phyloP scores from a whole-genome alignment of 2,113 vertebrate species.

The Hippocampus mohnikei region DNA sequence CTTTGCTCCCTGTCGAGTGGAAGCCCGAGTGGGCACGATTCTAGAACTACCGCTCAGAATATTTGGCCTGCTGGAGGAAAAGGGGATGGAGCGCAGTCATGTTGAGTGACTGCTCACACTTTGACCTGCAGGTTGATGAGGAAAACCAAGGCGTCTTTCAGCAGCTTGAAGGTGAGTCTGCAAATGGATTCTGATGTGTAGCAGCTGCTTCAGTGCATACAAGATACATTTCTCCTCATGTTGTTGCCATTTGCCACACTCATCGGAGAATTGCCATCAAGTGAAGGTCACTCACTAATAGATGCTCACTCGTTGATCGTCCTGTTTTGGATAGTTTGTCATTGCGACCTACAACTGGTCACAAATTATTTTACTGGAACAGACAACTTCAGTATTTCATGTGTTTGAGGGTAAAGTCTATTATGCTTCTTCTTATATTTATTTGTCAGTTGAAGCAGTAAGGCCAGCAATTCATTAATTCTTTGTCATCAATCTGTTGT shows the following conservation, averaged over 20 bases:
- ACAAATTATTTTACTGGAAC: not conserved
- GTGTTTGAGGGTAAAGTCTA: not conserved
- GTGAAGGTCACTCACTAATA: not conserved
- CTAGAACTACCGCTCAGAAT: constrained; percentile 87
- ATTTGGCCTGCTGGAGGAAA: constrained; percentile 71
- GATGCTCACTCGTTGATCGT: not conserved
- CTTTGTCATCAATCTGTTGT: too few relatives aligned
- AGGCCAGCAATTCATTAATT: not conserved
- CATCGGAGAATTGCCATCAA: not conserved
- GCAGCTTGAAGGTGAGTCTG: constrained; percentile 75
- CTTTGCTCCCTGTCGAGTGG: constrained; percentile 83
- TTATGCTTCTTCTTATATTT: not conserved
- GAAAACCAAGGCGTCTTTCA: constrained; percentile 83
- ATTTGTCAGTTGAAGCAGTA: not conserved
- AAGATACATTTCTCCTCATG: not conserved
- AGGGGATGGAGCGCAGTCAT: constrained; percentile 69
- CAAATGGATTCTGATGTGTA: not conserved
- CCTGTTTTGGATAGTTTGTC: constrained; percentile 4
- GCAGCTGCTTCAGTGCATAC: not conserved
- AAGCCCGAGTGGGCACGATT: constrained; percentile 75
- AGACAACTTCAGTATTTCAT: not conserved
- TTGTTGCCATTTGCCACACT: not conserved
- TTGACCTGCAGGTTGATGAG: constrained; percentile 81
- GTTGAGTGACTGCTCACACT: constrained; percentile 90
- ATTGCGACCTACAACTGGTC: not conserved